phyloP scores from a whole-genome alignment of 2,888 invertebrate species.

The Branchellion lobata region DNA sequence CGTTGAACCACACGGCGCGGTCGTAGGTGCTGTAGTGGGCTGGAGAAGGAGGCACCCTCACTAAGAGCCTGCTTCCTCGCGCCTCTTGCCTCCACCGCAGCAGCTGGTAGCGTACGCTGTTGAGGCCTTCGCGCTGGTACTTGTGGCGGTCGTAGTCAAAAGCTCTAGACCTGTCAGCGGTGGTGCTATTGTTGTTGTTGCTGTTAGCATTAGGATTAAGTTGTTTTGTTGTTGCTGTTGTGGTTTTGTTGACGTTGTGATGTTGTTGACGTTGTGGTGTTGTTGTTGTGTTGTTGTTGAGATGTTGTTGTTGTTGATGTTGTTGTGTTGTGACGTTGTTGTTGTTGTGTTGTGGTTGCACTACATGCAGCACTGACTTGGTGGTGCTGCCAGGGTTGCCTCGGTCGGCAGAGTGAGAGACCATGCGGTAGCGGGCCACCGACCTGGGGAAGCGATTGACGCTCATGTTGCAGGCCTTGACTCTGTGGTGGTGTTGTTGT shows the following conservation, averaged over 20 bases:
- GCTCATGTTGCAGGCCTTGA: constrained; percentile 32
- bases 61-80: constrained; percentile 3
- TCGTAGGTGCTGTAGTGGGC: too few species aligned
- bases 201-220: neutral
- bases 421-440: constrained; percentile 45
- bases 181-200: neutral
- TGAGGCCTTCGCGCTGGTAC: constrained; percentile 33
- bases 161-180: neutral
- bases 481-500: constrained; percentile 17
- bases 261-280: too few species aligned
- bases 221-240: neutral
- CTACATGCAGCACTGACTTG: constrained; percentile 36
- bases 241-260: too few species aligned
- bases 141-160: neutral
- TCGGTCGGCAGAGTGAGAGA: constrained; percentile 42
- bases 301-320: too few species aligned
- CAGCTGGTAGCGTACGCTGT: constrained; percentile 23
- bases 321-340: too few species aligned
- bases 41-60: neutral
- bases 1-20: too few species aligned
- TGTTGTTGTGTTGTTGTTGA: too few species aligned
- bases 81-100: constrained; percentile 24
- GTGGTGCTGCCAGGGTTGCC: constrained; percentile 35
- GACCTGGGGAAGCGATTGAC: constrained; percentile 45
- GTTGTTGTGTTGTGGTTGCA: too few species aligned